Conservation (phyloP, 2,113 vertebrate genomes). For the Cyanoderma ruficeps region DNA sequence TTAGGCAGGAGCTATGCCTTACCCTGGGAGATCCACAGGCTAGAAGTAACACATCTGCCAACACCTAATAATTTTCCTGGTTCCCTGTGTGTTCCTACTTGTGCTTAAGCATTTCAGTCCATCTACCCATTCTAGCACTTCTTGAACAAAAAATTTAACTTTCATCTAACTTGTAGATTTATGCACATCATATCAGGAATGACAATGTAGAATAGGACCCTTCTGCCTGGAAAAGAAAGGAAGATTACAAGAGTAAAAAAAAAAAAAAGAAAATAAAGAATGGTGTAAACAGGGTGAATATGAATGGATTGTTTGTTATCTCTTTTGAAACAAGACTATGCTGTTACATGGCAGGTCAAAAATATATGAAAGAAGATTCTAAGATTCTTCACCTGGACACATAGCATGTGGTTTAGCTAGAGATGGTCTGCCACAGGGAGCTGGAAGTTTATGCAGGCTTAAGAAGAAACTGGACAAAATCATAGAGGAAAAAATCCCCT, state of each 20-base stretch:
- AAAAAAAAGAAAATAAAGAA: not conserved
- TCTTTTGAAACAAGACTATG: not conserved
- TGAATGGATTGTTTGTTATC: not conserved
- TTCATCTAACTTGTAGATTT: not conserved
- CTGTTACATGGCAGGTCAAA: not conserved
- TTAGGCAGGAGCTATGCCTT: not conserved
- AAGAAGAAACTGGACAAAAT: not conserved
- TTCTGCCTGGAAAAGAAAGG: not conserved
- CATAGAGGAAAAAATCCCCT: not conserved
- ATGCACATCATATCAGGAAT: not conserved
- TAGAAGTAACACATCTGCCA: not conserved
- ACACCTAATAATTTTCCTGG: not conserved
- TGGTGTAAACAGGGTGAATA: not conserved
- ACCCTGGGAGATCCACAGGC: not conserved
- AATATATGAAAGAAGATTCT: not conserved
- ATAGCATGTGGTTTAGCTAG: not conserved
- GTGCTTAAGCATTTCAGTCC: not conserved
- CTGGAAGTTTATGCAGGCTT: not conserved
- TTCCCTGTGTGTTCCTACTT: not conserved
- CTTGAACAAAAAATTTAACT: not conserved
- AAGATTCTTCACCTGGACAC: not conserved
- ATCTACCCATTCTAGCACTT: not conserved
- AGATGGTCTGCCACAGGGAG: not conserved
- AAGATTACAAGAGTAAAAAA: not conserved
- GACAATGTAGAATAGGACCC: not conserved